Conservation (phyloP, 2,797 vertebrate species). For the Pygocentrus nattereri region DNA sequence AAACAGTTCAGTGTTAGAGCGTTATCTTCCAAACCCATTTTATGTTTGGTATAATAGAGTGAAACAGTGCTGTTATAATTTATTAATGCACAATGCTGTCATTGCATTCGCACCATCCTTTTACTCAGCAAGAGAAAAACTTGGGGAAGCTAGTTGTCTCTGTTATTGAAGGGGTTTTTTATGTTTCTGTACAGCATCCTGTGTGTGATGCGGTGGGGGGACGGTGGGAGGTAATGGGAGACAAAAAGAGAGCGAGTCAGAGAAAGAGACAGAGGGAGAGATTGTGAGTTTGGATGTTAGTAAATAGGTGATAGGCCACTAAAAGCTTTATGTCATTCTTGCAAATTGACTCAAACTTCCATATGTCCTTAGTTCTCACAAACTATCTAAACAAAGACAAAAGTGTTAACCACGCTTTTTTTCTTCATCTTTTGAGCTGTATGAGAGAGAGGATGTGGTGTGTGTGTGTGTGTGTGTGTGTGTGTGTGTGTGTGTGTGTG, state of each 20-base stretch:
- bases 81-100: conserved; percentile 34
- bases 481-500: conserved; percentile 38
- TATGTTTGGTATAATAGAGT: background rate
- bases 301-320: conserved; percentile 31
- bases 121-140: background rate
- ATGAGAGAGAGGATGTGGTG: conserved; percentile 57
- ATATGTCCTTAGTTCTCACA: conserved; percentile 44
- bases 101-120: background rate
- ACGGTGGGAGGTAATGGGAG: background rate
- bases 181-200: conserved; percentile 35
- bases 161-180: background rate
- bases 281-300: background rate
- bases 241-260: background rate
- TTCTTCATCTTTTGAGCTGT: conserved; percentile 44
- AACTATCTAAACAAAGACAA: conserved; percentile 44
- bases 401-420: conserved; percentile 47
- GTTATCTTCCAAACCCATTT: background rate
- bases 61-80: background rate
- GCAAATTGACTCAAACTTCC: conserved; percentile 26
- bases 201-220: conserved; percentile 5
- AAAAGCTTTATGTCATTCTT: conserved; percentile 28
- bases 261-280: background rate
- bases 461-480: conserved; percentile 34
- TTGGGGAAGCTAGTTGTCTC: conserved; percentile 1
- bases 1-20: background rate